Conservation (phyloP, 2,888 invertebrate genomes). For the Sarcophaga caerulescens region DNA sequence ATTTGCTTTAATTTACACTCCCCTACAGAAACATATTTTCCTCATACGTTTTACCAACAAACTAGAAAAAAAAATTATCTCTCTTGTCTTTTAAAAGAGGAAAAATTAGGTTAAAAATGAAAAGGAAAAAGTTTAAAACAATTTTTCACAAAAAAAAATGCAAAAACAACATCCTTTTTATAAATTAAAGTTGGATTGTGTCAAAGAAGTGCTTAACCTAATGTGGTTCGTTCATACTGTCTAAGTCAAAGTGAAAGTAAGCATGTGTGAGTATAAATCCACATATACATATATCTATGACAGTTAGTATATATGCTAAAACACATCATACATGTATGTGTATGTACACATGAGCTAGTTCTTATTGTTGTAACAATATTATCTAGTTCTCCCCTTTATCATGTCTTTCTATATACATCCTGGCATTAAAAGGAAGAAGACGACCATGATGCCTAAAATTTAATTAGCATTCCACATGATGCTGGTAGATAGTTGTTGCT, state of each 20-base stretch:
- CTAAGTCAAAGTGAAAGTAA: background rate
- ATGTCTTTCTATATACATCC: too few species aligned
- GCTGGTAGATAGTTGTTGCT: slow-evolving; percentile 36
- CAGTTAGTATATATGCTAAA: background rate
- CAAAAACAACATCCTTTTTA: slow-evolving; percentile 10
- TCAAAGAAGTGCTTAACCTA: slow-evolving; percentile 43
- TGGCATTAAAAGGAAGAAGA: background rate
- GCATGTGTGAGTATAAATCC: background rate
- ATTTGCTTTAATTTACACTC: slow-evolving; percentile 2
- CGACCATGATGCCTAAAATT: slow-evolving; percentile 33
- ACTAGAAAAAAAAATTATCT: too few species aligned
- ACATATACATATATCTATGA: too few species aligned
- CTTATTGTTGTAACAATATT: background rate
- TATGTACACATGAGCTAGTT: background rate
- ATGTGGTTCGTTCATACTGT: slow-evolving; percentile 46
- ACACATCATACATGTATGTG: background rate
- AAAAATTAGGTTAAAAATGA: background rate
- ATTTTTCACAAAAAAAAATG: background rate
- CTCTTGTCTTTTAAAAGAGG: background rate
- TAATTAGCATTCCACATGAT: slow-evolving; percentile 42
- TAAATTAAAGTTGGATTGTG: slow-evolving; percentile 34
- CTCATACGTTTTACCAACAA: too few species aligned
- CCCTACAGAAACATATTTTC: too few species aligned
- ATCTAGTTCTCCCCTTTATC: background rate
- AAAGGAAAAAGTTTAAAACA: background rate